A percentile compares a stretch with the other conserved stretches of the same genome.
Conservation (phyloP, 2,113 vertebrate genomes). For the Albula glossodonta region DNA sequence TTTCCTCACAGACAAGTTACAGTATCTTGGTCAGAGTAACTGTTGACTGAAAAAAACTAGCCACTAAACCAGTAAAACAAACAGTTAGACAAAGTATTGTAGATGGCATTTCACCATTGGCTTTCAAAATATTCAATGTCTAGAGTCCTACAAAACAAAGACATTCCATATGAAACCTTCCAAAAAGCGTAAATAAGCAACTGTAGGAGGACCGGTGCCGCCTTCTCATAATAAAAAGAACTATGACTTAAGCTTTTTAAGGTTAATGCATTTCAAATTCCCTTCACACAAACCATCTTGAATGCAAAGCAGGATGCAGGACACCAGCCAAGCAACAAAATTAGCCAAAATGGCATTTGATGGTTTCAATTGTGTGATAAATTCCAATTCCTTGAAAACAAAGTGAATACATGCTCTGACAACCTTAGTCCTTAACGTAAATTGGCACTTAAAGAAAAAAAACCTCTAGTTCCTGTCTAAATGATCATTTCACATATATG, state of each 20-base stretch:
- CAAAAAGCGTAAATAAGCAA: not conserved
- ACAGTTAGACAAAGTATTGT: conserved; percentile 16
- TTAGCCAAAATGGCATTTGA: conserved; percentile 33
- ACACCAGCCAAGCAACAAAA: conserved; percentile 48
- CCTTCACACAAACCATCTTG: not conserved
- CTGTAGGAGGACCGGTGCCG: not conserved
- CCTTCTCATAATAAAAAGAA: not conserved
- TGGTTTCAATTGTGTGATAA: conserved; percentile 44
- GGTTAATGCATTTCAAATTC: not conserved
- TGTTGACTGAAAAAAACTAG: conserved; percentile 17
- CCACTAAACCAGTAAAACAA: conserved; percentile 32
- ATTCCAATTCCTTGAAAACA: conserved; percentile 38
- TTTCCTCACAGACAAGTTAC: conserved; percentile 30
- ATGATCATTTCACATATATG: not conserved
- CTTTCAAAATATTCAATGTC: conserved; percentile 34
- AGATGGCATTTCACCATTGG: conserved; percentile 9
- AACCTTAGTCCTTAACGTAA: conserved; percentile 48
- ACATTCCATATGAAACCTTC: conserved; percentile 12
- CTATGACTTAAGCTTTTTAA: conserved; percentile 6
- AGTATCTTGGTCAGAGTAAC: conserved; percentile 27
- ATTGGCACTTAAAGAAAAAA: not conserved
- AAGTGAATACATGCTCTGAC: conserved; percentile 67
- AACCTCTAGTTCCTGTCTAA: not conserved
- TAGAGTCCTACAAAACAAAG: conserved; percentile 21
- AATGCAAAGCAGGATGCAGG: conserved; percentile 33